Evolutionary conservation across 2,888 invertebrate genomes (phyloP).

Genomic region (Harpalus rubripes): DNA sequence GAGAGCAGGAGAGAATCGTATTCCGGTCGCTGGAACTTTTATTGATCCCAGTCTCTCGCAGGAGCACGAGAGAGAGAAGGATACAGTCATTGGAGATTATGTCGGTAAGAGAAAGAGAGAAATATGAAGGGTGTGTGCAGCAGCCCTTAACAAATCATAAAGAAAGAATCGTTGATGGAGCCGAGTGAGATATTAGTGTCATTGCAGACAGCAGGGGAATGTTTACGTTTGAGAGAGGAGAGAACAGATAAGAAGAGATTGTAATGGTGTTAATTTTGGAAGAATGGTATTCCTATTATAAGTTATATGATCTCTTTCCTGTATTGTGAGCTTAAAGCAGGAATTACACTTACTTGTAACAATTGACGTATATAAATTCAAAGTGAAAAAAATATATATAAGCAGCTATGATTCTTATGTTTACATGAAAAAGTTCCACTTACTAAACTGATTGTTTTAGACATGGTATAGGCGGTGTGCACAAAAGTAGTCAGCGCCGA

Average conservation of each 20-base stretch:
- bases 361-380: neutral
- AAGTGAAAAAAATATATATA: too few relatives aligned
- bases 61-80: slow-evolving; percentile 42
- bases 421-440: too few relatives aligned
- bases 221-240: slow-evolving; percentile 11
- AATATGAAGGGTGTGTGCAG: slow-evolving; percentile 34
- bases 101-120: slow-evolving; percentile 28
- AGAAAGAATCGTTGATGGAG: slow-evolving; percentile 44
- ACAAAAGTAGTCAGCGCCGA: too few relatives aligned
- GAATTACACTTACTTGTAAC: neutral
- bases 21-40: slow-evolving; percentile 55
- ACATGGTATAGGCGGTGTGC: too few relatives aligned
- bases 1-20: slow-evolving; percentile 23
- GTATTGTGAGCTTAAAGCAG: neutral
- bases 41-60: slow-evolving; percentile 61
- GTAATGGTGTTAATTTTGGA: neutral
- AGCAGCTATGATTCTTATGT: too few relatives aligned
- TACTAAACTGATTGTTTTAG: too few relatives aligned
- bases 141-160: slow-evolving; percentile 60
- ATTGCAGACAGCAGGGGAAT: slow-evolving; percentile 36
- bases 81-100: neutral
- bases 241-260: neutral
- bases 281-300: neutral
- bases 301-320: neutral
- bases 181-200: slow-evolving; percentile 50